Base-by-base conservation (phyloP, 1,140 invertebrate genomes). In the Philotrypesis tridentata region DNA sequence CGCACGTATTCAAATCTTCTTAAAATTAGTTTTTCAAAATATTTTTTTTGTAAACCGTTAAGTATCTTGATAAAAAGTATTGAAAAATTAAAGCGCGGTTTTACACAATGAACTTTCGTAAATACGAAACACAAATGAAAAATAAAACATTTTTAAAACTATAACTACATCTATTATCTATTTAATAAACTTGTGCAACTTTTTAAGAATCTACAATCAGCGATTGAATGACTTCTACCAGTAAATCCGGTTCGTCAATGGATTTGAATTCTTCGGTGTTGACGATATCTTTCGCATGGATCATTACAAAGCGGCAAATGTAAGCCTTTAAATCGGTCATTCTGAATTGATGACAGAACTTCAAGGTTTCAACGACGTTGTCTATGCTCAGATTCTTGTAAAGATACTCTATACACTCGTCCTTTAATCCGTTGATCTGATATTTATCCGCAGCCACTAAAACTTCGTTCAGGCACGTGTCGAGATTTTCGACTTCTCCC, bases 381-480 rank as follows among this genome's bases (percentile, higher is more conserved):
- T 75, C 37, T 1, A 67, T 37, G 7, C 60, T 63, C 21, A 82
- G 11, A 7, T 76, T 76, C 5, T 74, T 40, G n/a, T 29, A 29
- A 21, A 82, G 48, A 43, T 25, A 9, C 5, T 40, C 14, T 31
- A 48, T 73, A 40, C 80, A 82, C 12, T 60, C 29, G 9, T 43
- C 21, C 33, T 71, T 71, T 40, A 71, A 71, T 27, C 33, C 68
- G 8, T 14, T 40, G 21, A 71, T 71, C 17, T 40, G 31, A 43
- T 82, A 82, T 37, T 75, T 82, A 11, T 82, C 73, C n/a, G 80
- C 72, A 29, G 72, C 80, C 7, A 17, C 9, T 1, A 60, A 21
- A 33, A 82, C 25, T 12, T 75, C 63, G 5, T 23, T 11, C 7
- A 43, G 31, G 6, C 67, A n/a, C 1, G 31, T 67, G 6, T 82